phyloP scores from a whole-genome alignment of 2,797 vertebrate genomes.

The Falco cherrug region DNA sequence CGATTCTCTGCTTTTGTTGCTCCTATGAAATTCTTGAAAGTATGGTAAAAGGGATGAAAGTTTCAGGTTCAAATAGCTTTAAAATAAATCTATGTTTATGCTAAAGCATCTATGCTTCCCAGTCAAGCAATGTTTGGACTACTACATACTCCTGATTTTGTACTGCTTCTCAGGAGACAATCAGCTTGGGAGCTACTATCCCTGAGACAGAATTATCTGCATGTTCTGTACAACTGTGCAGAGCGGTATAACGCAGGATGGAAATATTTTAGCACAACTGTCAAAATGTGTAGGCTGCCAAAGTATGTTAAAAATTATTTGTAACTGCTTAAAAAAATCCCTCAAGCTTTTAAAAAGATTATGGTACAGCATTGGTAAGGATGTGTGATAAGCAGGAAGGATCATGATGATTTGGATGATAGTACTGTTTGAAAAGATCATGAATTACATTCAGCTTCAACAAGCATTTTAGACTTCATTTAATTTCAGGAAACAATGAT shows the following conservation, averaged over 20 bases:
- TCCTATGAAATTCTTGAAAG: not conserved
- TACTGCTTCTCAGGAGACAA: not conserved
- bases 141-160: not conserved
- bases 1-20: constrained; percentile 1
- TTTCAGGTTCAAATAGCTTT: not conserved
- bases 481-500: not conserved
- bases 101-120: not conserved
- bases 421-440: not conserved
- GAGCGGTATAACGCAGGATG: not conserved
- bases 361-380: not conserved
- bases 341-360: not conserved
- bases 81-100: not conserved
- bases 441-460: not conserved
- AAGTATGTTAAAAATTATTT: not conserved
- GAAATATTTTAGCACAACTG: not conserved
- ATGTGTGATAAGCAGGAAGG: not conserved
- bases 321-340: not conserved
- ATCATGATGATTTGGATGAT: not conserved
- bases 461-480: not conserved
- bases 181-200: not conserved
- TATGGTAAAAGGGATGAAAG: not conserved
- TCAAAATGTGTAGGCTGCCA: not conserved
- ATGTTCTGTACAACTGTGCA: not conserved
- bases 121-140: not conserved
- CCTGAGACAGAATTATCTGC: not conserved